phyloP scores from a whole-genome alignment of 1,140 invertebrate genomes.

The Vanessa tameamea region DNA sequence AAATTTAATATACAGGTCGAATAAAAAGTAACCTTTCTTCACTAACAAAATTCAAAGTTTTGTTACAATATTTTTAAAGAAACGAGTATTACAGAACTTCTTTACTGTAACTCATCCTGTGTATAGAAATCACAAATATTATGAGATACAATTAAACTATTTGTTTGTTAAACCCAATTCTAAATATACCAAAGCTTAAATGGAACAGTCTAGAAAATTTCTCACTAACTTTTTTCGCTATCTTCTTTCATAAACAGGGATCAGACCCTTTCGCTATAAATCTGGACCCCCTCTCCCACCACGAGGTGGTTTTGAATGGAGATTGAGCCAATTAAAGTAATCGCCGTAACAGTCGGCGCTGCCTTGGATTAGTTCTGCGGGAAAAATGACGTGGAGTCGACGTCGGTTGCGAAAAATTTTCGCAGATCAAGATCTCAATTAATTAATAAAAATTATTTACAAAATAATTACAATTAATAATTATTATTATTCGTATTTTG shows the following conservation, averaged over 20 bases:
- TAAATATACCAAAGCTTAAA: not conserved
- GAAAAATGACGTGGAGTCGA: constrained; percentile 56
- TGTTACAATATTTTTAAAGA: no score
- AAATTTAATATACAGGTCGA: no score
- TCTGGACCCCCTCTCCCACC: constrained; percentile 53
- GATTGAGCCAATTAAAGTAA: constrained; percentile 83
- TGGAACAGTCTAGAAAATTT: constrained; percentile 13
- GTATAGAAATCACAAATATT: no score
- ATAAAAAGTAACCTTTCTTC: no score
- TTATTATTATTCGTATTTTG: no score
- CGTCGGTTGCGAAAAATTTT: not conserved
- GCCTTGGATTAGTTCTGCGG: constrained; percentile 80
- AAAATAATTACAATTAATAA: no score
- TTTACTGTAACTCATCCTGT: no score
- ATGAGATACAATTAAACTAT: no score
- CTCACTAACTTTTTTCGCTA: constrained; percentile 57
- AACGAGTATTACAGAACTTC: no score
- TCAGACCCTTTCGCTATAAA: constrained; percentile 78
- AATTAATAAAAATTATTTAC: no score
- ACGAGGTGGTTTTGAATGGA: constrained; percentile 81
- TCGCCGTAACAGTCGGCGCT: constrained; percentile 81
- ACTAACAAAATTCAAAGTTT: no score
- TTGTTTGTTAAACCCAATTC: not conserved
- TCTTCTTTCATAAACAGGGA: constrained; percentile 79
- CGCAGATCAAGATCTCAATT: not conserved